Conservation (phyloP, 2,888 invertebrate genomes). For the Agrochola lychnidis region DNA sequence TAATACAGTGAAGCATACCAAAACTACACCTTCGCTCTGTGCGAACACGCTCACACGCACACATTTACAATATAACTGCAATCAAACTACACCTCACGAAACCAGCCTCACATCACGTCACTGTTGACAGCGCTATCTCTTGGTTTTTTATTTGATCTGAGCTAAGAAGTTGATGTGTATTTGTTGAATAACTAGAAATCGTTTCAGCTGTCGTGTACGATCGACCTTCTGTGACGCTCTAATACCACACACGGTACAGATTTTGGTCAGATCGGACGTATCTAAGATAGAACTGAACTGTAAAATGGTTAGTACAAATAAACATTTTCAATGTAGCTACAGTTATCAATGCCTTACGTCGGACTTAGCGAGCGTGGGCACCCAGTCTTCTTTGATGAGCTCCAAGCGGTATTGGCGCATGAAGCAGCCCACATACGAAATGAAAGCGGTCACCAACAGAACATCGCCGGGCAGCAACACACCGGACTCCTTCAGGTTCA, state of each 20-base stretch:
- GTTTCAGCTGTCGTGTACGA: neutral
- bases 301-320: neutral
- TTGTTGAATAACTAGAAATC: neutral
- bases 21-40: too few relatives aligned
- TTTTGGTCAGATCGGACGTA: neutral
- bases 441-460: conserved; percentile 96
- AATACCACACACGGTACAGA: neutral
- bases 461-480: conserved; percentile 97
- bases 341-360: conserved; percentile 81
- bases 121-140: too few relatives aligned
- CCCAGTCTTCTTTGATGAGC: conserved; percentile 94
- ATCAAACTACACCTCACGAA: too few relatives aligned
- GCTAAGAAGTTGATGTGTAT: neutral
- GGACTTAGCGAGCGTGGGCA: conserved; percentile 94
- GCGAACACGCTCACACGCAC: too few relatives aligned
- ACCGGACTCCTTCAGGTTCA: conserved; percentile 93
- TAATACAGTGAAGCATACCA: too few relatives aligned
- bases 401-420: conserved; percentile 95
- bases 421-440: conserved; percentile 98
- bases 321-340: neutral
- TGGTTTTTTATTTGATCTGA: too few relatives aligned
- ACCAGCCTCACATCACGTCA: too few relatives aligned
- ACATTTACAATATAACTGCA: too few relatives aligned
- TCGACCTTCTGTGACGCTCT: too few relatives aligned
- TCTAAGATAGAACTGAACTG: neutral